Evolutionary conservation across 2,797 vertebrate genomes (phyloP).

Genomic region (Eremophila alpestris): DNA sequence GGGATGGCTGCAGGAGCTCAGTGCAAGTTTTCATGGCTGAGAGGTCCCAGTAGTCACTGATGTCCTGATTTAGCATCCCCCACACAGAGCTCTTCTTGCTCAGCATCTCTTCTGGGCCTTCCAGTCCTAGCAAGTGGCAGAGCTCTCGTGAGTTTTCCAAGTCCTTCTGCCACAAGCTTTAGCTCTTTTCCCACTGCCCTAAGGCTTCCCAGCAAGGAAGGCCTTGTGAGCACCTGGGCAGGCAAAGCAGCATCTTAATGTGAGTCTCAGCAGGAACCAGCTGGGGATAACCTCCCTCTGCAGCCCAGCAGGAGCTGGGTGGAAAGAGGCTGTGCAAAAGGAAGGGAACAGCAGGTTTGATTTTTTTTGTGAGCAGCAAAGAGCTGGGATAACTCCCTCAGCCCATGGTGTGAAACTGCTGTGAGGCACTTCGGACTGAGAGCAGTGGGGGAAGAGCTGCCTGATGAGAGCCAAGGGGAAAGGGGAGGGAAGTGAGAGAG

Average conservation of each 20-base stretch:
- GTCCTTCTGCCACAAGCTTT: neutral
- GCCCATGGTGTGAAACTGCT: neutral
- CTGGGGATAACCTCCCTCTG: neutral
- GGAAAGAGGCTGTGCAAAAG: neutral
- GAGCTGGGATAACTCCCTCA: neutral
- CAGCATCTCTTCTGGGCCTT: neutral
- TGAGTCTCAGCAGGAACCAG: neutral
- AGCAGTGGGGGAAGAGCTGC: neutral
- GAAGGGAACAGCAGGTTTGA: rapidly evolving
- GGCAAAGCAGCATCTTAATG: rapidly evolving
- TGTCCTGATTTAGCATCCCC: neutral
- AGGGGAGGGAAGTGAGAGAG: neutral
- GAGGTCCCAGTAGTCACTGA: rapidly evolving
- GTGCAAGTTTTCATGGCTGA: neutral
- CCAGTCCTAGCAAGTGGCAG: neutral
- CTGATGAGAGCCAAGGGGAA: neutral
- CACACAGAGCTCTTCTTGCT: rapidly evolving
- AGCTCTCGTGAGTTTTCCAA: neutral
- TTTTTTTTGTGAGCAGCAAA: neutral
- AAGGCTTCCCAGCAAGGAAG: neutral
- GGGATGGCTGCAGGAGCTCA: neutral
- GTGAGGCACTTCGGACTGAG: neutral
- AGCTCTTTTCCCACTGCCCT: neutral
- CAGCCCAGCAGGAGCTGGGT: neutral
- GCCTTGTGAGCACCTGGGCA: neutral